Evolutionary conservation across 2,797 vertebrate genomes (phyloP).

Genomic region (Iguana delicatissima): DNA sequence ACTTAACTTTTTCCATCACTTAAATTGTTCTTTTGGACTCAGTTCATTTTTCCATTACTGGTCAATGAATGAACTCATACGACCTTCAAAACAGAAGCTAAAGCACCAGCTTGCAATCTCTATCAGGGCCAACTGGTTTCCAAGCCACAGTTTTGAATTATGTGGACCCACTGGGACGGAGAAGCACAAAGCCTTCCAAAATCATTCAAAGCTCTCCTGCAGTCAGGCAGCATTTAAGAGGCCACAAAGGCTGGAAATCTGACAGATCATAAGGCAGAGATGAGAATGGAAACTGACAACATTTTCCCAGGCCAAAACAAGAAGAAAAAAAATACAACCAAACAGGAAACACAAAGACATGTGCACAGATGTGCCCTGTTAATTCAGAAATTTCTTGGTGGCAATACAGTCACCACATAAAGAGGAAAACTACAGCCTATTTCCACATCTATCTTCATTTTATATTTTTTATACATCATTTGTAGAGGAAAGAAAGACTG

Average conservation of each 20-base stretch:
- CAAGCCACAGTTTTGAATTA: conserved; percentile 39
- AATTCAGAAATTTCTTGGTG: conserved; percentile 48
- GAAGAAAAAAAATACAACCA: no score
- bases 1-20: conserved; percentile 6
- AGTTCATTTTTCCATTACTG: conserved; percentile 11
- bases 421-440: conserved; percentile 42
- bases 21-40: conserved; percentile 15
- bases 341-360: neutral
- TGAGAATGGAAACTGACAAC: conserved; percentile 68
- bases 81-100: conserved; percentile 32
- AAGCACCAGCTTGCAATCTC: neutral
- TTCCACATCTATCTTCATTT: conserved; percentile 42
- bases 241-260: conserved; percentile 57
- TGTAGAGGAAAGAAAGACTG: neutral
- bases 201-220: conserved; percentile 47
- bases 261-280: conserved; percentile 60
- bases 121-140: neutral
- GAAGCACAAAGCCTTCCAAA: conserved; percentile 52
- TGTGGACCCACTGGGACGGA: conserved; percentile 36
- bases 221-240: conserved; percentile 41
- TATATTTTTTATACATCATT: conserved; percentile 32
- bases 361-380: conserved; percentile 31
- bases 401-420: conserved; percentile 37
- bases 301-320: neutral
- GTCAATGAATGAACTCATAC: neutral